Base-by-base conservation (phyloP, 2,113 vertebrate genomes). In the Cyprinodon brontotheroides region DNA sequence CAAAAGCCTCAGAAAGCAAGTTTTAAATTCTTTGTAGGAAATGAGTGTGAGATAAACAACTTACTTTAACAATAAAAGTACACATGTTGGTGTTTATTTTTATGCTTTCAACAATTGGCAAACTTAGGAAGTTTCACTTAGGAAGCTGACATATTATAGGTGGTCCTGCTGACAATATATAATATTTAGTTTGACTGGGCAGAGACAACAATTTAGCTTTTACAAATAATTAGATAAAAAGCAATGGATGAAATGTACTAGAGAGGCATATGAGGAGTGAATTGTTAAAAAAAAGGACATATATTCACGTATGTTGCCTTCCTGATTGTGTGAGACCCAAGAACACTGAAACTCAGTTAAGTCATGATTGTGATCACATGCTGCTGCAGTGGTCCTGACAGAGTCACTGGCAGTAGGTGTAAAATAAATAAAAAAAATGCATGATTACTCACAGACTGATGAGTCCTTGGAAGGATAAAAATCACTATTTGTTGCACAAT, bases 91-190 rank as follows among this genome's bases (percentile, higher is more conserved):
- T 78, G 83, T 79, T 80, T 77, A 79, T 11, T 10, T 13, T 22
- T n/a, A 71, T 4, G 15, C 72, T 41, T 67, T 72, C 50, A 45
- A 17, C 76, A 68, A 67, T 70, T 76, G 72, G 76, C 37, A 1
- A 81, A 72, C n/a, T n/a, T n/a, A n/a, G n/a, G n/a, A n/a, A n/a
- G 36, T 5, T 72, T 39, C 57, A 68, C 66, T 79, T 59, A n/a
- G 50, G 36, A 29, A 73, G 76, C 74, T 45, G 74, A 88, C 64
- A 66, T 65, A 64, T 69, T 77, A 82, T 47, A 76, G 75, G 48
- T 77, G 84, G 68, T 75, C 70, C 76, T 20, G 63, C 65, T 72
- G 77, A 75, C 75, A 68, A 62, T 85, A 87, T 84, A 86, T 84
- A 86, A 29, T 29, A 29, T 29, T 29, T 29, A 29, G 29, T 29